These are phyloP conservation scores for Geophilus truncorum DNA, from an alignment of 2,888 invertebrate species.

Conservation along the genomic window DNA sequence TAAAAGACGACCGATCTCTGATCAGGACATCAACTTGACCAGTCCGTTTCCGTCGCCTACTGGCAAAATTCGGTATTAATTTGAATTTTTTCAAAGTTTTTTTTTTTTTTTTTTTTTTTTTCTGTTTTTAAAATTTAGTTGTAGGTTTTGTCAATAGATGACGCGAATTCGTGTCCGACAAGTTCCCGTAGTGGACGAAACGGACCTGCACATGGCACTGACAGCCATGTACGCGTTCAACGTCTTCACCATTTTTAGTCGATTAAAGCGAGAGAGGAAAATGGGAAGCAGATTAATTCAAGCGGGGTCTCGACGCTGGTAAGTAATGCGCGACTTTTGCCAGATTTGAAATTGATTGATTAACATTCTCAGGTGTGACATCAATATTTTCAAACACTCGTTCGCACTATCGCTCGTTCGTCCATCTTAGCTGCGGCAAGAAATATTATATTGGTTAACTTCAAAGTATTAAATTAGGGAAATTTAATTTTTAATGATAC, in stretches of 20 bases:
- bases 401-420: background rate
- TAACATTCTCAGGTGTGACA: background rate
- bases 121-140: too few species aligned
- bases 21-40: slow-evolving; percentile 55
- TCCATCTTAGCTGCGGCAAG: background rate
- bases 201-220: slow-evolving; percentile 69
- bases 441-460: too few species aligned
- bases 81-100: too few species aligned
- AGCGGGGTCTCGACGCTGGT: background rate
- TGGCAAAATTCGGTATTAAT: too few species aligned
- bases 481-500: too few species aligned
- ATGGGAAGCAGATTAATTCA: too few species aligned
- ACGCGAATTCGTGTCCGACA: slow-evolving; percentile 96
- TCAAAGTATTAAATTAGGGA: too few species aligned
- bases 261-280: too few species aligned
- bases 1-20: slow-evolving; percentile 64
- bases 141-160: too few species aligned
- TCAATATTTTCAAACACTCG: background rate
- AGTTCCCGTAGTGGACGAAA: slow-evolving; percentile 74
- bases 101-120: too few species aligned
- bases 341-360: background rate
- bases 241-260: too few species aligned
- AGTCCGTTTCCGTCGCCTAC: slow-evolving; percentile 91
- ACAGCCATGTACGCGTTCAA: slow-evolving; percentile 51
- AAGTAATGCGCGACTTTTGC: background rate